Conservation (phyloP, 2,113 vertebrate species). For the Eulemur macaco region DNA sequence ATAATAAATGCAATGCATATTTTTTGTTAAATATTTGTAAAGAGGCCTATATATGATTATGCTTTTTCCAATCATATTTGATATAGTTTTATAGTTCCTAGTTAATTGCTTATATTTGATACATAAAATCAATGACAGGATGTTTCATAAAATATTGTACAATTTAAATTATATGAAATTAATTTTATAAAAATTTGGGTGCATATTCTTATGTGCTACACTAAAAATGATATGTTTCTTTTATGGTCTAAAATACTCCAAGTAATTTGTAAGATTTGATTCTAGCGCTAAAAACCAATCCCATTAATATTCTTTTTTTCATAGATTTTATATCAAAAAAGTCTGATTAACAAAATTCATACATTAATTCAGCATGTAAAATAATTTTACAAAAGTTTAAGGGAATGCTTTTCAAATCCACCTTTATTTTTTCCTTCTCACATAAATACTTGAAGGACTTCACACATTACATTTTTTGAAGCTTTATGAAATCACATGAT, state of each 20-base stretch:
- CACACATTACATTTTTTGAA: constrained; percentile 81
- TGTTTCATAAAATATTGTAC: background rate
- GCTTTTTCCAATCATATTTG: background rate
- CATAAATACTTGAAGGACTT: constrained; percentile 86
- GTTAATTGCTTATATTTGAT: background rate
- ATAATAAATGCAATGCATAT: background rate
- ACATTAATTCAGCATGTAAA: constrained; percentile 73
- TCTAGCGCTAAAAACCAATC: constrained; percentile 73
- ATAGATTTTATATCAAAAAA: constrained; percentile 61
- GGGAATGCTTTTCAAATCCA: constrained; percentile 82
- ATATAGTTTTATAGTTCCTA: background rate
- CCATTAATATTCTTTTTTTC: constrained; percentile 47
- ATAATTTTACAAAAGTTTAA: constrained; percentile 71
- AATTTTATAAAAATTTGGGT: background rate
- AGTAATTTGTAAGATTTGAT: constrained; percentile 65
- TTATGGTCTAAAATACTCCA: background rate
- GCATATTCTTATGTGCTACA: background rate
- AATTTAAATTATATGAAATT: background rate
- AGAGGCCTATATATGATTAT: background rate
- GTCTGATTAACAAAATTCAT: constrained; percentile 63
- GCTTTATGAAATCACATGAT: constrained; percentile 79
- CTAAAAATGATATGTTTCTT: background rate
- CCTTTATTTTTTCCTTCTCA: constrained; percentile 80
- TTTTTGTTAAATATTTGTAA: background rate
- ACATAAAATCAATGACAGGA: background rate